Percentiles rank a stretch among this genome's conserved stretches.
These are phyloP conservation scores for Drosophila meridionalis DNA, from an alignment of 2,888 invertebrate genomes.

Conservation along the genomic window DNA sequence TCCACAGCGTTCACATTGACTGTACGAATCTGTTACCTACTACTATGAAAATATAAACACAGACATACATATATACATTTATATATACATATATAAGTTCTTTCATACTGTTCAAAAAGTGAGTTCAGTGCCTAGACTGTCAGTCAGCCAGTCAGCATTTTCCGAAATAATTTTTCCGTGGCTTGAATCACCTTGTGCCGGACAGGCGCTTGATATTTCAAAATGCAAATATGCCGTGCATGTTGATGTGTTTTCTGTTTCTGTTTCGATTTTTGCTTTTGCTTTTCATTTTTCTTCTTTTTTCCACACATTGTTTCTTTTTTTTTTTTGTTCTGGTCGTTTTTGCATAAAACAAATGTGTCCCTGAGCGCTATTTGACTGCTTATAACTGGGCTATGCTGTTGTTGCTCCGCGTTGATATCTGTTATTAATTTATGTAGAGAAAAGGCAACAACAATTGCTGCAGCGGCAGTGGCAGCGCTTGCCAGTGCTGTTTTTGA, in stretches of 20 bases:
- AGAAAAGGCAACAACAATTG: constrained; percentile 54
- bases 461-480: constrained; percentile 19
- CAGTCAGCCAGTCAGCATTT: constrained; percentile 29
- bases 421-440: constrained; percentile 81
- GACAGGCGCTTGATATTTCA: constrained; percentile 53
- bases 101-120: neutral
- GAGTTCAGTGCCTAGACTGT: constrained; percentile 6
- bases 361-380: constrained; percentile 78
- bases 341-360: constrained; percentile 75
- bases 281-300: constrained; percentile 18
- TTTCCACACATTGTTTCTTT: constrained; percentile 22
- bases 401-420: constrained; percentile 63
- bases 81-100: neutral
- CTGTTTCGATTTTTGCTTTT: constrained; percentile 29
- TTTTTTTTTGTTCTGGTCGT: constrained; percentile 15
- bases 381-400: constrained; percentile 75
- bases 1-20: constrained; percentile 30
- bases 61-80: neutral
- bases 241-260: constrained; percentile 69
- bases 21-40: constrained; percentile 19
- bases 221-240: constrained; percentile 78
- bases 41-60: neutral
- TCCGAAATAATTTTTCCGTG: constrained; percentile 23
- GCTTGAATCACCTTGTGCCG: constrained; percentile 59
- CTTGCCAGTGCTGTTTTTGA: constrained; percentile 58